phyloP scores from a whole-genome alignment of 2,113 vertebrate genomes.

The Nerophis ophidion region DNA sequence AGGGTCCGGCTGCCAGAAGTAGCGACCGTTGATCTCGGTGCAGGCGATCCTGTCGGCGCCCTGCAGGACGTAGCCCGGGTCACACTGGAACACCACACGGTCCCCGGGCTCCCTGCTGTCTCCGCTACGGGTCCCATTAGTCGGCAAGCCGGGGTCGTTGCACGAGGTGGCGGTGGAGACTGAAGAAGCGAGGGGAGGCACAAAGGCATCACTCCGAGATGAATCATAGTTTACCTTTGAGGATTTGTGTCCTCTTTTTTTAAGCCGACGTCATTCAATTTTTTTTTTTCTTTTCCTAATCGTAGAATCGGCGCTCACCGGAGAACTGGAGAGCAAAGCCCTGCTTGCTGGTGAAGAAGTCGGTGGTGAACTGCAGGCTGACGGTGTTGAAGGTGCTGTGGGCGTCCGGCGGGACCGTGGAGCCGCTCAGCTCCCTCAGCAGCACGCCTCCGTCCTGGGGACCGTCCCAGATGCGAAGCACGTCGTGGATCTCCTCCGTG shows the following conservation, averaged over 20 bases:
- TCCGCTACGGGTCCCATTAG: conserved; percentile 89
- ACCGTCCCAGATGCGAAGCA: conserved; percentile 94
- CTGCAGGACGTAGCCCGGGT: conserved; percentile 87
- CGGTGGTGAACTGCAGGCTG: conserved; percentile 93
- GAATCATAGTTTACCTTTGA: conserved; percentile 8
- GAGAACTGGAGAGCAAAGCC: conserved; percentile 95
- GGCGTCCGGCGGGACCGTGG: conserved; percentile 76
- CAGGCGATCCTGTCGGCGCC: conserved; percentile 89
- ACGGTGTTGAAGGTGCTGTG: conserved; percentile 93
- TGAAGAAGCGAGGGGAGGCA: conserved; percentile 39
- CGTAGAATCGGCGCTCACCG: conserved; percentile 58
- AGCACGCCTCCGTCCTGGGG: conserved; percentile 90
- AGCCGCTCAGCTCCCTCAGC: conserved; percentile 85
- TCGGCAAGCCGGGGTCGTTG: conserved; percentile 91
- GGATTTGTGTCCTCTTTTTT: background rate
- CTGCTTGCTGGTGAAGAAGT: conserved; percentile 99
- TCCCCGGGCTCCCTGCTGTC: conserved; percentile 89
- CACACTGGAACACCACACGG: conserved; percentile 89
- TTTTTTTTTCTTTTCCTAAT: background rate
- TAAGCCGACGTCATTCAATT: background rate
- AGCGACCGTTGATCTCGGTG: conserved; percentile 88
- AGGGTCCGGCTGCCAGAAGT: conserved; percentile 96
- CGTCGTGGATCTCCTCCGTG: conserved; percentile 93
- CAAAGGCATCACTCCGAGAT: conserved; percentile 11
- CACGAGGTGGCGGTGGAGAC: conserved; percentile 96